Conservation (phyloP, 1,140 invertebrate species). For the Fopius arisanus region DNA sequence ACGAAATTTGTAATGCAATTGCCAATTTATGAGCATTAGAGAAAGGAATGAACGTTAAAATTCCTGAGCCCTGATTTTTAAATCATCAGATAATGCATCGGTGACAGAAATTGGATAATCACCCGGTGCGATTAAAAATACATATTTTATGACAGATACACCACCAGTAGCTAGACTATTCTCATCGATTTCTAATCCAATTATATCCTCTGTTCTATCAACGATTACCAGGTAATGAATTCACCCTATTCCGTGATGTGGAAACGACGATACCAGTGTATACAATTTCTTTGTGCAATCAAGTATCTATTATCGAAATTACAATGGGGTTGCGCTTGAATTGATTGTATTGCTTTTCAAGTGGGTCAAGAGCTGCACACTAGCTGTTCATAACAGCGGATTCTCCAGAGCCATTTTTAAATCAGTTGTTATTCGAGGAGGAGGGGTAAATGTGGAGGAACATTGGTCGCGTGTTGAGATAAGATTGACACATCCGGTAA, state of each 20-base stretch:
- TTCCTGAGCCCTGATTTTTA: no score
- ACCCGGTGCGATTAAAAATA: no score
- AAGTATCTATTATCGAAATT: neutral
- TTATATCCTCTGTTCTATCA: neutral
- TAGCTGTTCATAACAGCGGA: neutral
- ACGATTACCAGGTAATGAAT: neutral
- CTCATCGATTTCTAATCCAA: neutral
- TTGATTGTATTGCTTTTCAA: neutral
- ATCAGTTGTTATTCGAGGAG: neutral
- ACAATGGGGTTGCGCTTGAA: neutral
- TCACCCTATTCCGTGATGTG: neutral
- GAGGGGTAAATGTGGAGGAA: neutral
- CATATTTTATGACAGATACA: neutral
- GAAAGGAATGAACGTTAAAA: no score
- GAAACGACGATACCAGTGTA: neutral
- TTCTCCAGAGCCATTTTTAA: neutral
- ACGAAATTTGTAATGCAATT: no score
- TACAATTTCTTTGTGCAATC: neutral
- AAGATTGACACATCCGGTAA: conserved; percentile 9
- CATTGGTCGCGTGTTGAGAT: conserved; percentile 1
- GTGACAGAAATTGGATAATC: no score
- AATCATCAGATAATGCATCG: no score
- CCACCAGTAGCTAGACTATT: neutral
- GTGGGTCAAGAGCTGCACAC: neutral
- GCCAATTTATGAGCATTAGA: no score